phyloP scores from a whole-genome alignment of 2,888 invertebrate genomes.

The Leptura quadrifasciata region DNA sequence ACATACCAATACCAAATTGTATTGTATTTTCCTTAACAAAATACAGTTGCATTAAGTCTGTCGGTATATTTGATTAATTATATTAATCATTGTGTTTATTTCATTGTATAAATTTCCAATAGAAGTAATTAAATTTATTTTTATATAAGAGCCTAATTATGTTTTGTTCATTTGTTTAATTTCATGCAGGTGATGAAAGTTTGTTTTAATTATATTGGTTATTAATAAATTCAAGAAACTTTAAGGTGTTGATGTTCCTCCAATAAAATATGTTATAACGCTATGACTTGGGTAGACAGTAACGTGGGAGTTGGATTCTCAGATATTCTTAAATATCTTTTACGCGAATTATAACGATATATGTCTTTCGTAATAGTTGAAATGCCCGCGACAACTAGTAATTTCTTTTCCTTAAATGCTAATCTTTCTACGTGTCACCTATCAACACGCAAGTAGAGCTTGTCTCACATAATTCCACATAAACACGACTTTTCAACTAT shows the following conservation, averaged over 20 bases:
- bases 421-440: slow-evolving; percentile 69
- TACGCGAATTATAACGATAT: neutral
- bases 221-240: no score
- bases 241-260: no score
- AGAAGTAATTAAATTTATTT: neutral
- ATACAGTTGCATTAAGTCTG: no score
- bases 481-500: neutral
- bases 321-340: neutral
- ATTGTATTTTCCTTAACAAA: no score
- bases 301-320: no score
- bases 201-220: neutral
- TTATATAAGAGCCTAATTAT: neutral
- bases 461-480: neutral
- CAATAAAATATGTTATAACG: no score
- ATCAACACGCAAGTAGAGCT: slow-evolving; percentile 63
- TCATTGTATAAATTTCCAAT: neutral
- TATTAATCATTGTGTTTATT: neutral
- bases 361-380: neutral
- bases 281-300: no score
- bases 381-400: slow-evolving; percentile 65
- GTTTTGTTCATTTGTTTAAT: neutral
- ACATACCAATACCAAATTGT: no score
- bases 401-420: slow-evolving; percentile 70
- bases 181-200: neutral
- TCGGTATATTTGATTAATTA: no score